Base-by-base conservation (phyloP, 2,888 invertebrate species). In the Nephrotoma appendiculata region DNA sequence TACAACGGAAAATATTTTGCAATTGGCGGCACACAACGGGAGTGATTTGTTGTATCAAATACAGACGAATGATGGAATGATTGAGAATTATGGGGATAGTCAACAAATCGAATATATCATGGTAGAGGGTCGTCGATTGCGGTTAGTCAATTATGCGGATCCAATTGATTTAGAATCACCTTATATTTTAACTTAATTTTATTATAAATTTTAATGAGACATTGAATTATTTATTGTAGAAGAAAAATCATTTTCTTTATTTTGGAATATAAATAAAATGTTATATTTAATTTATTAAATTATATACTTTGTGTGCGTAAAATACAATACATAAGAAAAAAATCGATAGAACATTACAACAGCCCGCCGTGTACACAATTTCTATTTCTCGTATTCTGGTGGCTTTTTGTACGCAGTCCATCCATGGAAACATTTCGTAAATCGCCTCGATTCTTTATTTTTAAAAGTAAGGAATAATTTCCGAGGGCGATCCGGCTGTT, bases 381-480 rank as follows among this genome's bases (percentile, higher is more conserved):
- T 71, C 3, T 71, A 71, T 9, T 71, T 71, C 19, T 71, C 71
- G 71, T 90, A 90, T 86, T 90, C 90, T 9, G 89, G 90, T 11
- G 90, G 89, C 87, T 90, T 89, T 88, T 98, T 98, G 91, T 98
- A 97, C 88, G 94, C 94, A 88, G 98, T 96, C 99, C 99, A 99
- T 87, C 98, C 99, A 91, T 99, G 99, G 94, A 99, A 99, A 92
- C 99, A 99, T 92, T 98, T 98, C 88, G 96, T 96, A 92, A 99
- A 99, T 89, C 98, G 94, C 89, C 95, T 94, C 12, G 98, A 97
- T 92, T 99, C 99, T 90, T 98, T 98, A 90, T 98, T 97, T 92
- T 99, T 99, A 89, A 99, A 94, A 0, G 99, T 98, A 48, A 99
- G 94, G 92, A 98, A 96, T 88, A 99, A 93, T 92, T 99, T 99